phyloP scores from a whole-genome alignment of 1,140 invertebrate species.

The Drosophila seguyi region DNA sequence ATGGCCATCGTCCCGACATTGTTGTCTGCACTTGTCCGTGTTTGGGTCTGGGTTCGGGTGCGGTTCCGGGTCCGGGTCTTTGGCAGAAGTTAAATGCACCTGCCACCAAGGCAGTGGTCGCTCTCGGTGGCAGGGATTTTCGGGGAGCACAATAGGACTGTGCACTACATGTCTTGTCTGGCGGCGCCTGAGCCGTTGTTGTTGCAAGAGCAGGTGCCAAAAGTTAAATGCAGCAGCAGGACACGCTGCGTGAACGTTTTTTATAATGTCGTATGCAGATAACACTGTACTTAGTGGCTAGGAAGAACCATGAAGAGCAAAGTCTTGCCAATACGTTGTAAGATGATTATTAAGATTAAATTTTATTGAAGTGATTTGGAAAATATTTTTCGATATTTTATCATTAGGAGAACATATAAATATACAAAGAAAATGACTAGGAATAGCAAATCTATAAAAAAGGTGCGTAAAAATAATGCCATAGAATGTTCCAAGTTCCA shows the following conservation, averaged over 20 bases:
- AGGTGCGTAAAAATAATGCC: too few species aligned
- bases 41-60: constrained; percentile 48
- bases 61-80: constrained; percentile 62
- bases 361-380: too few species aligned
- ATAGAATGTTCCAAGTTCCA: too few species aligned
- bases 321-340: neutral
- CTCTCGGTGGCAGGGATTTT: constrained; percentile 22
- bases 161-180: constrained; percentile 53
- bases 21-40: constrained; percentile 62
- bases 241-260: constrained; percentile 62
- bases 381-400: too few species aligned
- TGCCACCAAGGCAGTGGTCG: constrained; percentile 58
- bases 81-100: constrained; percentile 80
- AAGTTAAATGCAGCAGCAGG: constrained; percentile 45
- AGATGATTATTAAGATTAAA: neutral
- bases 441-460: too few species aligned
- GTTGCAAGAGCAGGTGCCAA: constrained; percentile 60
- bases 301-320: neutral
- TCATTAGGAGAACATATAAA: too few species aligned
- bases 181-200: constrained; percentile 23
- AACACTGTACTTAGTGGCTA: neutral
- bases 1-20: constrained; percentile 61
- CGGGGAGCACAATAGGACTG: constrained; percentile 32
- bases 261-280: constrained; percentile 30
- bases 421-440: neutral